A percentile compares a stretch with the other conserved stretches of the same genome.
Evolutionary conservation across 2,113 vertebrate species (phyloP).

Genomic region (Plecotus auritus): DNA sequence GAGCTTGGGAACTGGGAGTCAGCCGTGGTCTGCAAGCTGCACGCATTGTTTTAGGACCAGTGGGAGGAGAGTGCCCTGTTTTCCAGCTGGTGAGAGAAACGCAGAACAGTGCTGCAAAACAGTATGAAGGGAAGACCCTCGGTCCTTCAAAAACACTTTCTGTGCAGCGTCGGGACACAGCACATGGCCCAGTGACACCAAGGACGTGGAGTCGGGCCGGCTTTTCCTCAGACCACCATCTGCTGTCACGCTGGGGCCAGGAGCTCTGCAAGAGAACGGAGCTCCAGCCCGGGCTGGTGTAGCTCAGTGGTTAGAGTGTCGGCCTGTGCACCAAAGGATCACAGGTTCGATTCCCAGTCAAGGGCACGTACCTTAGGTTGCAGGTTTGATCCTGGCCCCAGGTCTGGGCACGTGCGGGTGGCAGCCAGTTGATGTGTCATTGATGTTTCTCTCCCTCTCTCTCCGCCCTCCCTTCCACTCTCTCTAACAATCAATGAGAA

Average conservation of each 20-base stretch:
- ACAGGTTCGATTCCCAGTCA: too few species aligned
- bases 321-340: too few species aligned
- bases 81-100: not conserved
- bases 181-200: too few species aligned
- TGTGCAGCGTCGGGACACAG: not conserved
- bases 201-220: rapidly evolving
- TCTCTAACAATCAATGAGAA: too few species aligned
- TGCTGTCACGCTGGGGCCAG: not conserved
- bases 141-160: not conserved
- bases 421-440: too few species aligned
- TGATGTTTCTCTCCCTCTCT: too few species aligned
- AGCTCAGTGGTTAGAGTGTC: too few species aligned
- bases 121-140: not conserved
- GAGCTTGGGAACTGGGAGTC: not conserved
- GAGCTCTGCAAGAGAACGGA: not conserved
- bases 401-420: too few species aligned
- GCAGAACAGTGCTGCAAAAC: not conserved
- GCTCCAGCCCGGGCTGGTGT: not conserved
- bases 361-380: too few species aligned
- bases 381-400: too few species aligned
- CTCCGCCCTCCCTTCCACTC: too few species aligned
- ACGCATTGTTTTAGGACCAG: not conserved
- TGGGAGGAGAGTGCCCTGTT: not conserved
- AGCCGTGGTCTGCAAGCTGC: not conserved
- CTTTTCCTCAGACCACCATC: not conserved